Base-by-base conservation (phyloP, 1,140 invertebrate species). In the Heliconius nattereri region DNA sequence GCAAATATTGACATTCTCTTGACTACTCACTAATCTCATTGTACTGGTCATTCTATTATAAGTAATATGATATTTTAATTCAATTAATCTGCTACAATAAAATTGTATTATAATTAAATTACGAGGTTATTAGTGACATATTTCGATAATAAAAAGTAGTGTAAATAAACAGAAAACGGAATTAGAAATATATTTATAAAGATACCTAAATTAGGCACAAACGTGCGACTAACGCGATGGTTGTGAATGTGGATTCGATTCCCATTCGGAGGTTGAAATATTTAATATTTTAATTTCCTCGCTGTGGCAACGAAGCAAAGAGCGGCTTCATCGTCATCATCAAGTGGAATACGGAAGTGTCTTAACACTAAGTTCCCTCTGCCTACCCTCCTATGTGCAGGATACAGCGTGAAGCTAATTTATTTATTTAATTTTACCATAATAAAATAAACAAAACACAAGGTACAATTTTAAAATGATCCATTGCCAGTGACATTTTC, bases 1-100 rank as follows among this genome's bases (percentile, higher is more conserved):
- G 87, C 89, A 87, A 89, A 91, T 91, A 91, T 91, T 93, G 92
- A 90, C 91, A 91, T 87, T 92, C 80, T 86, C 89, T 89, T 93
- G 89, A 89, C 86, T 86, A 86, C 85, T 89, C 86, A 87, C 86
- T 91, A 90, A 91, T 92, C 90, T 90, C 88, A 91, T 90, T 90
- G 87, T 90, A 83, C 79, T 81, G 82, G 83, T 70, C 66, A 85
- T 85, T 89, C 89, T 87, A 91, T 90, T 88, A 86, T 89, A 66
- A 29, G 60, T 66, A 80, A 76, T 80, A 80, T 72, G 40, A 40
- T 76, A 57, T 66, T 66, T 13, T 66, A 66, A 66, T 66, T 66
- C 60, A 66, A 66, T 66, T 66, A 66, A 66, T 37, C 71, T 72
- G 19, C 32, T 72, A 72, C 32, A 37, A 37, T 72, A 66, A 60